These are phyloP conservation scores for Cryptops parisi DNA, from an alignment of 2,888 invertebrate species.

Conservation along the genomic window DNA sequence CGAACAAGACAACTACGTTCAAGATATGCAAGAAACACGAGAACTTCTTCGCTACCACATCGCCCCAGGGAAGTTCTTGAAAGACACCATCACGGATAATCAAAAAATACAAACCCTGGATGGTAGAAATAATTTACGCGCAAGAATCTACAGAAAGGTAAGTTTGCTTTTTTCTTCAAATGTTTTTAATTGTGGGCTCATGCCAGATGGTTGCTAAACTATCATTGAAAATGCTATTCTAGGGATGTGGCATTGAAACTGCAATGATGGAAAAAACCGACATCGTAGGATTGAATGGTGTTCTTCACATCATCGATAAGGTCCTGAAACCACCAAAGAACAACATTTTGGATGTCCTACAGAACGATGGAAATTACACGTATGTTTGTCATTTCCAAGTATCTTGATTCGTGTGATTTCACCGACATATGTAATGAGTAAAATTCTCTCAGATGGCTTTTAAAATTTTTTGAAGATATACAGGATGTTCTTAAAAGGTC, in stretches of 20 bases:
- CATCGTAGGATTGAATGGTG: slow-evolving; percentile 35
- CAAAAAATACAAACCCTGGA: slow-evolving; percentile 30
- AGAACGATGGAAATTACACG: slow-evolving; percentile 34
- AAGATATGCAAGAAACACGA: slow-evolving; percentile 28
- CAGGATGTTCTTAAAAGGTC: too few species aligned
- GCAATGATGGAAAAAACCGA: slow-evolving; percentile 34
- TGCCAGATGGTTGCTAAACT: neutral
- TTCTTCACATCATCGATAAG: slow-evolving; percentile 37
- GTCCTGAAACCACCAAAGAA: slow-evolving; percentile 34
- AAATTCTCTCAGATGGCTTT: too few species aligned
- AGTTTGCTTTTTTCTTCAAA: slow-evolving; percentile 13
- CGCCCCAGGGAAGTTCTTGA: slow-evolving; percentile 31
- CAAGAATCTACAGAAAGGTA: slow-evolving; percentile 36
- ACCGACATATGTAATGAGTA: too few species aligned
- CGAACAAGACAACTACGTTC: slow-evolving; percentile 25
- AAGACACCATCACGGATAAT: slow-evolving; percentile 33
- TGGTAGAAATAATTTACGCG: slow-evolving; percentile 32
- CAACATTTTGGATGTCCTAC: slow-evolving; percentile 32
- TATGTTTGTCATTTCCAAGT: slow-evolving; percentile 18
- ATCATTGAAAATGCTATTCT: slow-evolving; percentile 13
- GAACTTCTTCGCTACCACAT: slow-evolving; percentile 35
- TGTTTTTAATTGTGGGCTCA: too few species aligned
- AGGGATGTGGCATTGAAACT: slow-evolving; percentile 35
- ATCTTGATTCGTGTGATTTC: too few species aligned
- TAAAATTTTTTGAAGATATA: too few species aligned